A percentile compares a stretch with the other conserved stretches of the same genome.
These are phyloP conservation scores for Temnothorax nylanderi DNA, from an alignment of 1,140 invertebrate genomes.

Conservation along the genomic window DNA sequence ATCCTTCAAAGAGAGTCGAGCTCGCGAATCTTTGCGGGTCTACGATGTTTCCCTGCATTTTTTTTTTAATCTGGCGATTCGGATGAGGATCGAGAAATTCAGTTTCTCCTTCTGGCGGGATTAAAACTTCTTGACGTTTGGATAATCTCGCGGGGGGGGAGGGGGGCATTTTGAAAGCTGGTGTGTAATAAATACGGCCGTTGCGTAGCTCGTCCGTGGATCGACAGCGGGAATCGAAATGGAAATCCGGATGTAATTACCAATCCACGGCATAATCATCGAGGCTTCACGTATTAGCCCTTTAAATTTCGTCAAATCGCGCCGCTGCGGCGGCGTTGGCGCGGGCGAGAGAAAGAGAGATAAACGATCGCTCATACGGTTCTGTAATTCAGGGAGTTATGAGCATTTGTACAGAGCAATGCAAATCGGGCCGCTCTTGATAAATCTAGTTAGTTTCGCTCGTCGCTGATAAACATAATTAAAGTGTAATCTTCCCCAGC, in stretches of 20 bases:
- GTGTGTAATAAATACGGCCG: conserved; percentile 19
- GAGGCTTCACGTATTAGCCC: conserved; percentile 67
- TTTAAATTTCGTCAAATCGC: conserved; percentile 75
- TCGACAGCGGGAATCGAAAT: conserved; percentile 55
- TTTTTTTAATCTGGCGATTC: background rate
- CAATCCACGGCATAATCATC: conserved; percentile 69
- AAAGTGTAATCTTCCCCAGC: conserved; percentile 69
- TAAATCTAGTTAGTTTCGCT: conserved; percentile 72
- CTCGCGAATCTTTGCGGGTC: background rate
- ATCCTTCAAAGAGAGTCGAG: background rate
- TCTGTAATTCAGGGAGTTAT: conserved; percentile 66
- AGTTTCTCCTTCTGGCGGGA: background rate
- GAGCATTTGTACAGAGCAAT: conserved; percentile 62
- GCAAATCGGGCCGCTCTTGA: conserved; percentile 70
- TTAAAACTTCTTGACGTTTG: conserved; percentile 66
- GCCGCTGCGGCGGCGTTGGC: conserved; percentile 1
- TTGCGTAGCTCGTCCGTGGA: conserved; percentile 20
- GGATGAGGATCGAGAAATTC: background rate
- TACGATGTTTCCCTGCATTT: background rate
- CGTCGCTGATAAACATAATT: conserved; percentile 75
- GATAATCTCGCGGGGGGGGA: background rate
- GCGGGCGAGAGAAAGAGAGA: conserved; percentile 57
- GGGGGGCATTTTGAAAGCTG: conserved; percentile 42
- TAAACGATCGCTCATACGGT: conserved; percentile 58
- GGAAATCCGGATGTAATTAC: conserved; percentile 70